Evolutionary conservation across 2,888 invertebrate species (phyloP), one percentile per base, ranked within the genome.

Genomic region (Alloscopus bannaensis): DNA sequence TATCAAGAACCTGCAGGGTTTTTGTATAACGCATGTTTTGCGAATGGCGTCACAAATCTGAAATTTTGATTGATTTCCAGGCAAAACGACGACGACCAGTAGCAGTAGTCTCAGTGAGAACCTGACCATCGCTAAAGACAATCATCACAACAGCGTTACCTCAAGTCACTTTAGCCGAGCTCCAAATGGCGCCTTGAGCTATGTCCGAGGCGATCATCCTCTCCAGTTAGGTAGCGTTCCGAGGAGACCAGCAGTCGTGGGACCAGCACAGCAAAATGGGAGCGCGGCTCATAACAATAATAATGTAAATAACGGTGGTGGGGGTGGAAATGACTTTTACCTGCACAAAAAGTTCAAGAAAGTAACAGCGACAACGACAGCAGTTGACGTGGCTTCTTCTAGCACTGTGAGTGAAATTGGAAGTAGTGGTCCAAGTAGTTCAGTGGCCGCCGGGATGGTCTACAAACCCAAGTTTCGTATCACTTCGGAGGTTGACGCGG

Each of bases 261-360:
- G 66, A 31, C 55, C 65, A 36, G 26, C 31, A 16, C 40, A 20
- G 28, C 52, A 62, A 68, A 55, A 70, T 36, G 59, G 59, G 16
- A 69, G 50, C 57, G 50, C 40, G 11, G 40, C 64, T 31, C 52
- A 64, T 22, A 60, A 59, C 60, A 60, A 57, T 13, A 65, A 45
- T 20, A 42, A 26, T 31, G 22, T 24, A 47, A 62, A 64, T 13
- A 52, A 40, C 13, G 55, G 47, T 22, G 55, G 55, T 36, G 70
- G 26, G 22, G 69, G 68, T 18, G 55, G 70, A 47, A 77, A 66
- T 36, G 82, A 85, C 64, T 85, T 93, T 89, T 96, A 96, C 90
- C 91, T 95, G 88, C 96, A 96, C 89, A 96, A 96, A 89, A 96
- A 96, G 89, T 96, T 96, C 89, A 96, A 96, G 90, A 95, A 95